Evolutionary conservation across 1,140 invertebrate genomes (phyloP).

Genomic region (Eubasilissa regina): DNA sequence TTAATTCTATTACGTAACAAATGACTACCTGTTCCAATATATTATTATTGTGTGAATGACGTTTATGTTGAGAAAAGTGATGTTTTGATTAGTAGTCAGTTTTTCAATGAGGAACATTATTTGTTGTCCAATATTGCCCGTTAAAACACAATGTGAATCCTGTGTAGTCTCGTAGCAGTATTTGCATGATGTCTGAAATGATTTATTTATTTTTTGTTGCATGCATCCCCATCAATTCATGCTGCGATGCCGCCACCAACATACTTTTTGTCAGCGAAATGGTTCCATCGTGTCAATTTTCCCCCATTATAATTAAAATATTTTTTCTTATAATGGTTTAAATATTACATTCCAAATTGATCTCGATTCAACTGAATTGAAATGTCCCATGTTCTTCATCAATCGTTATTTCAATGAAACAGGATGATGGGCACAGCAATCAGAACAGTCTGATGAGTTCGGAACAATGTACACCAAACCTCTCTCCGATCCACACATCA

Average conservation of each 20-base stretch:
- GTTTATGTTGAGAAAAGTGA: too few relatives aligned
- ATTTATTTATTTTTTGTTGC: conserved; percentile 28
- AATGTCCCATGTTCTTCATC: conserved; percentile 19
- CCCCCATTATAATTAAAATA: neutral
- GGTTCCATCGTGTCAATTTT: neutral
- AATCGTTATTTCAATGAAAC: conserved; percentile 47
- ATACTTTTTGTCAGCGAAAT: neutral
- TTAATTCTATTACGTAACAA: too few relatives aligned
- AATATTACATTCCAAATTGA: neutral
- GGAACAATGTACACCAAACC: conserved; percentile 46
- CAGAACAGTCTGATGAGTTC: conserved; percentile 47
- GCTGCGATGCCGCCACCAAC: conserved; percentile 14
- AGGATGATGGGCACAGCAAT: conserved; percentile 49
- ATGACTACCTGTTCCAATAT: too few relatives aligned
- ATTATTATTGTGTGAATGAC: too few relatives aligned
- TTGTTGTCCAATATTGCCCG: too few relatives aligned
- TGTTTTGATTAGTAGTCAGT: too few relatives aligned
- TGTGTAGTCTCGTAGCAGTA: conserved; percentile 31
- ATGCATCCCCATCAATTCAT: conserved; percentile 35
- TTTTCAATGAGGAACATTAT: too few relatives aligned
- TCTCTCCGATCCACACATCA: conserved; percentile 51
- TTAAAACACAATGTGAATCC: too few relatives aligned
- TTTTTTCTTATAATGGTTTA: conserved; percentile 12
- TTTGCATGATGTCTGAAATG: conserved; percentile 35
- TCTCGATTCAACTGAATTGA: neutral